Conservation (phyloP, 2,113 vertebrate genomes). For the Centropristis striata region DNA sequence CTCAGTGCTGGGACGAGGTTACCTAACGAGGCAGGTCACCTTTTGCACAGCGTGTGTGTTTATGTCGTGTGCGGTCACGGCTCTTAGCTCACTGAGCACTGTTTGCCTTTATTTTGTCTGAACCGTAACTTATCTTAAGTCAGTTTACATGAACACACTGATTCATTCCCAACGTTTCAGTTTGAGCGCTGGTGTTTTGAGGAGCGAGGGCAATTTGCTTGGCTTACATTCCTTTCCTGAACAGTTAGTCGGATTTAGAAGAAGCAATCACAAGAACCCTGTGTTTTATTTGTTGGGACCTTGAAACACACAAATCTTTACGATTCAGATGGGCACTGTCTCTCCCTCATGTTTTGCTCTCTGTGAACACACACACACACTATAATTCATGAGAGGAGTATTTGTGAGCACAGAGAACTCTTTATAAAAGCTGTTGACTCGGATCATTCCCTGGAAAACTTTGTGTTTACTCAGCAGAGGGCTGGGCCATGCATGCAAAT, state of each 20-base stretch:
- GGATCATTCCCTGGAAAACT: slow-evolving; percentile 38
- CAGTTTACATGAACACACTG: slow-evolving; percentile 28
- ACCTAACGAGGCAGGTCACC: neutral
- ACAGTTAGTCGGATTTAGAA: slow-evolving; percentile 8
- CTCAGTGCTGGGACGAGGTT: neutral
- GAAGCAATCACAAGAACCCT: neutral
- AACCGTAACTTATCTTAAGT: slow-evolving; percentile 19
- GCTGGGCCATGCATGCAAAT: slow-evolving; percentile 38
- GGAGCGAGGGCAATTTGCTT: neutral
- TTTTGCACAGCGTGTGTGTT: slow-evolving; percentile 26
- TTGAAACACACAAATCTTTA: neutral
- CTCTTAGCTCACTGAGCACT: slow-evolving; percentile 19
- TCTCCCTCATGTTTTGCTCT: neutral
- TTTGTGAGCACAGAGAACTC: slow-evolving; percentile 47
- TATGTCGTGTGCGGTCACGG: slow-evolving; percentile 22
- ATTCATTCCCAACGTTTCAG: slow-evolving; percentile 10
- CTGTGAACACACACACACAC: neutral
- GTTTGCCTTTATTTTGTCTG: slow-evolving; percentile 56
- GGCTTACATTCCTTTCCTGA: slow-evolving; percentile 27
- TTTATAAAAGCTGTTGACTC: slow-evolving; percentile 40
- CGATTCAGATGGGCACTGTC: neutral
- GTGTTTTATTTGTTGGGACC: slow-evolving; percentile 2
- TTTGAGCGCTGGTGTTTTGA: neutral
- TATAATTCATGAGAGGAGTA: slow-evolving; percentile 6
- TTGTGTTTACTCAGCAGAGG: slow-evolving; percentile 60